Evolutionary conservation across 2,113 vertebrate genomes (phyloP).

Genomic region (Neomonachus schauinslandi): DNA sequence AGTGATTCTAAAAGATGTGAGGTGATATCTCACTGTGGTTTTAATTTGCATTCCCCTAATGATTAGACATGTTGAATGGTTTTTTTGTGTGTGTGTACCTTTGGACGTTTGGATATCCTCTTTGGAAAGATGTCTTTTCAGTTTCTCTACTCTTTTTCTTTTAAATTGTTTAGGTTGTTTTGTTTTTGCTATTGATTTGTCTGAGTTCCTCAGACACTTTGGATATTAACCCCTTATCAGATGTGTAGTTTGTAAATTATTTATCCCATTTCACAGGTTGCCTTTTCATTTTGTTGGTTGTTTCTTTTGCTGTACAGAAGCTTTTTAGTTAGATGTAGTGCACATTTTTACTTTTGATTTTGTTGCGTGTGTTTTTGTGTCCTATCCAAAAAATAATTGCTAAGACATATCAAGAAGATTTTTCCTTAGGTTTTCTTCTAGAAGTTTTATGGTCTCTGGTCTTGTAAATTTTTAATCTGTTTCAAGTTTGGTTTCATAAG

Average conservation of each 20-base stretch:
- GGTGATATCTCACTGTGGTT: neutral
- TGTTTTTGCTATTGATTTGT: neutral
- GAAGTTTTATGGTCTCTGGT: neutral
- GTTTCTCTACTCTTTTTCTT: neutral
- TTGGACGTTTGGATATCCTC: neutral
- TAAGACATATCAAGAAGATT: neutral
- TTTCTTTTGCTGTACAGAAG: neutral
- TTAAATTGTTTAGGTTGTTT: neutral
- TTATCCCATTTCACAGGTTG: neutral
- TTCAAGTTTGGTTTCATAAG: neutral
- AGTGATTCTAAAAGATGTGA: neutral
- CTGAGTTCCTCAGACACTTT: neutral
- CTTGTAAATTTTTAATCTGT: neutral
- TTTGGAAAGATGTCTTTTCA: neutral
- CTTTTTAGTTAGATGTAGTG: neutral
- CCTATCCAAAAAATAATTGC: neutral
- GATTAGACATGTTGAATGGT: neutral
- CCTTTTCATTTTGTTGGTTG: neutral
- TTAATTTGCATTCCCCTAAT: neutral
- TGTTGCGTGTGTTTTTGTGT: neutral
- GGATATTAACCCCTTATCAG: neutral
- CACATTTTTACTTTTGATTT: neutral
- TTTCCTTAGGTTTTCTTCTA: neutral
- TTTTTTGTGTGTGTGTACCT: neutral
- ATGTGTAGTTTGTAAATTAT: neutral